Evolutionary conservation across 1,140 invertebrate species (phyloP).

Genomic region (Anadara kagoshimensis): DNA sequence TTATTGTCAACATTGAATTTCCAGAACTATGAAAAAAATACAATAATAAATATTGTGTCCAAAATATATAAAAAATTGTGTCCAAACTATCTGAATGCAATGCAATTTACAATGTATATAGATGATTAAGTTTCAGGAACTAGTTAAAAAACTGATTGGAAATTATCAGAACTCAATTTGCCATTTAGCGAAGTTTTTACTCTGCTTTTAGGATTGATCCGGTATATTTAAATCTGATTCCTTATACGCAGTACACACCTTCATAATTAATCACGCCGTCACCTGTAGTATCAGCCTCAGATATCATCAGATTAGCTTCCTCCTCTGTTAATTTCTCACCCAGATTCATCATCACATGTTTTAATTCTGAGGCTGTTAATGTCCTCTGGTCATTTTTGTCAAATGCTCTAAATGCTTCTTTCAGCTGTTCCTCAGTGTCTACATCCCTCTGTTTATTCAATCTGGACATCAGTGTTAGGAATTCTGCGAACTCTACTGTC

Average conservation of each 20-base stretch:
- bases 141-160: no score
- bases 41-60: no score
- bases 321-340: slow-evolving; percentile 92
- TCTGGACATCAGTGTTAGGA: slow-evolving; percentile 3
- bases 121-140: no score
- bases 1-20: no score
- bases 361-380: slow-evolving; percentile 31
- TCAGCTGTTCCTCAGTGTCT: slow-evolving; percentile 75
- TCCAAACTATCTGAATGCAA: no score
- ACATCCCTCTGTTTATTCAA: slow-evolving; percentile 1
- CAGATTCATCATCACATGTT: slow-evolving; percentile 90
- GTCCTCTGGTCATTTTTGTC: slow-evolving; percentile 3
- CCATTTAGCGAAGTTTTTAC: no score
- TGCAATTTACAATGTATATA: no score
- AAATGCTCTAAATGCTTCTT: slow-evolving; percentile 4
- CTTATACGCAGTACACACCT: slow-evolving; percentile 34
- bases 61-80: no score
- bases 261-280: slow-evolving; percentile 75
- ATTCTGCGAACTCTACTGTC: slow-evolving; percentile 2
- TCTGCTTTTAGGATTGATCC: no score
- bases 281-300: slow-evolving; percentile 90
- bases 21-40: no score
- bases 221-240: no score
- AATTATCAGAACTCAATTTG: no score
- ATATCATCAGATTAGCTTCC: slow-evolving; percentile 94